phyloP scores from a whole-genome alignment of 2,888 invertebrate species.

The Rhingia rostrata region DNA sequence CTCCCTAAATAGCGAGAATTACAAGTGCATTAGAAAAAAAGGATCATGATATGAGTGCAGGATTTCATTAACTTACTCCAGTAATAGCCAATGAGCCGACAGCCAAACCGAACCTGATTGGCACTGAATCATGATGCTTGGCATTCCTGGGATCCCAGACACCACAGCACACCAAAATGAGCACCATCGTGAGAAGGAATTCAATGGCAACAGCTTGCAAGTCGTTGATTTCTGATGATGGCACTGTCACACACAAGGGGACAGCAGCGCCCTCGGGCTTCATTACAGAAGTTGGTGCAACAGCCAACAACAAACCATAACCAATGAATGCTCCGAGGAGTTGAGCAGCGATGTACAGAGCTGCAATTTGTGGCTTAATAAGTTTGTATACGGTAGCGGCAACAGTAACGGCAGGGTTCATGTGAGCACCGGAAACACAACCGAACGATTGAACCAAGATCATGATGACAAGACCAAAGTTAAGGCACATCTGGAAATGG shows the following conservation, averaged over 20 bases:
- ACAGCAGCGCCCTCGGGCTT: conserved; percentile 76
- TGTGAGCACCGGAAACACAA: conserved; percentile 90
- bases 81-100: conserved; percentile 87
- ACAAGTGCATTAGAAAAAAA: background rate
- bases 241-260: conserved; percentile 87
- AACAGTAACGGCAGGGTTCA: conserved; percentile 90
- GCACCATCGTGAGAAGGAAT: conserved; percentile 85
- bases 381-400: conserved; percentile 84
- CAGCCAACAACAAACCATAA: conserved; percentile 86
- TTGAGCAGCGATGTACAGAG: conserved; percentile 87
- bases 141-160: conserved; percentile 89
- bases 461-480: conserved; percentile 88
- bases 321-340: conserved; percentile 88
- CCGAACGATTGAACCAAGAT: conserved; percentile 89
- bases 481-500: conserved; percentile 80
- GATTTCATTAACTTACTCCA: conserved; percentile 84
- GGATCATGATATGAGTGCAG: background rate
- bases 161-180: conserved; percentile 87
- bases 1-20: conserved; percentile 84
- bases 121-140: conserved; percentile 86
- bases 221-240: conserved; percentile 83
- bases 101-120: conserved; percentile 88
- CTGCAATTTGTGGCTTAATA: conserved; percentile 83
- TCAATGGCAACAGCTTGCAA: conserved; percentile 86
- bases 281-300: conserved; percentile 83